These are phyloP conservation scores for Epistrophella euchroma DNA, from an alignment of 2,888 invertebrate species.

Conservation along the genomic window DNA sequence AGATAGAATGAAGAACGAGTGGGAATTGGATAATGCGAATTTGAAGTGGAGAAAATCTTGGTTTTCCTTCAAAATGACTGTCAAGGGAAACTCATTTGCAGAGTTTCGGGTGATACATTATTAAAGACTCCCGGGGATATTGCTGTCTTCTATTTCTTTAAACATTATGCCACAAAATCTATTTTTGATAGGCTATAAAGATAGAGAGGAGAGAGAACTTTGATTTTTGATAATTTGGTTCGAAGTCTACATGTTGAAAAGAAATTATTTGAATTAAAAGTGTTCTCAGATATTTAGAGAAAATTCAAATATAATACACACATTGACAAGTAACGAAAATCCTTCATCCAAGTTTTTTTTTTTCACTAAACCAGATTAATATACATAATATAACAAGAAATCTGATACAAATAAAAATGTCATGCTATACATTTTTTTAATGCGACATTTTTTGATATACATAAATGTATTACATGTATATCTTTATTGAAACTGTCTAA, in stretches of 20 bases:
- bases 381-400: too few species aligned
- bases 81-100: conserved; percentile 50
- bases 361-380: too few species aligned
- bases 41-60: conserved; percentile 57
- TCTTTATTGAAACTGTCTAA: too few species aligned
- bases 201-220: background rate
- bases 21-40: conserved; percentile 66
- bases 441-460: too few species aligned
- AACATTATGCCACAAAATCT: conserved; percentile 5
- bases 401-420: too few species aligned
- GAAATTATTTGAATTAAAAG: background rate
- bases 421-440: too few species aligned
- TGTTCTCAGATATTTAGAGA: background rate
- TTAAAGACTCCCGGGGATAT: conserved; percentile 13
- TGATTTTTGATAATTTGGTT: background rate
- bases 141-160: background rate
- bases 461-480: too few species aligned
- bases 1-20: conserved; percentile 39
- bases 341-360: background rate
- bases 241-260: background rate
- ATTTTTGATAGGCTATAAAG: conserved; percentile 5
- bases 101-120: conserved; percentile 32
- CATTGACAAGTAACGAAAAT: background rate
- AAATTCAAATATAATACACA: background rate
- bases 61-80: conserved; percentile 52